Conservation (phyloP, 2,113 vertebrate species). For the Indicator indicator region DNA sequence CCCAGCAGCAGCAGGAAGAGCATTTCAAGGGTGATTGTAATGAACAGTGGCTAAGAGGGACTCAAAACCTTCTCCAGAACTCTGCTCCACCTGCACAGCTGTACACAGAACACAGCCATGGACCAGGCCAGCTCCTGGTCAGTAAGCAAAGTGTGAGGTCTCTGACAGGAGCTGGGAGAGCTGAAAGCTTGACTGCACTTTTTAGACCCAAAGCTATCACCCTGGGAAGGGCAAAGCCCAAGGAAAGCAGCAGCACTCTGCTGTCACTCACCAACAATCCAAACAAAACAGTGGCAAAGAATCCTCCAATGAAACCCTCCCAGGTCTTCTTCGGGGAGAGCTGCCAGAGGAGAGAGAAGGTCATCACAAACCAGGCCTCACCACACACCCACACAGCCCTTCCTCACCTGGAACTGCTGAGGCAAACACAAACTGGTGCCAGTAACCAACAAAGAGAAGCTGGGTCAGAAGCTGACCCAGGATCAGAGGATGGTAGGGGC, state of each 20-base stretch:
- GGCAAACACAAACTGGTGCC: background rate
- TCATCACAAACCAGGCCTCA: background rate
- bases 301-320: constrained; percentile 98
- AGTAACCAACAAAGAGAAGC: background rate
- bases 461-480: background rate
- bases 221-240: background rate
- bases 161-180: background rate
- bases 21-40: background rate
- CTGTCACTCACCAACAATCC: constrained; percentile 87
- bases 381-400: background rate
- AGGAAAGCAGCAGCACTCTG: background rate
- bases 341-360: constrained; percentile 67
- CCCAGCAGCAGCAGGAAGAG: background rate
- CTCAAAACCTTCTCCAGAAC: background rate
- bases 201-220: background rate
- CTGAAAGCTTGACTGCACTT: background rate
- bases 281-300: constrained; percentile 94
- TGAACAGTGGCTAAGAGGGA: background rate
- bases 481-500: no score
- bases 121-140: background rate
- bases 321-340: constrained; percentile 99
- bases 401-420: background rate
- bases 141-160: background rate
- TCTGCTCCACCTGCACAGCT: background rate
- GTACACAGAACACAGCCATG: background rate